Conservation (phyloP, 2,797 vertebrate genomes). For the Phataginus tricuspis region DNA sequence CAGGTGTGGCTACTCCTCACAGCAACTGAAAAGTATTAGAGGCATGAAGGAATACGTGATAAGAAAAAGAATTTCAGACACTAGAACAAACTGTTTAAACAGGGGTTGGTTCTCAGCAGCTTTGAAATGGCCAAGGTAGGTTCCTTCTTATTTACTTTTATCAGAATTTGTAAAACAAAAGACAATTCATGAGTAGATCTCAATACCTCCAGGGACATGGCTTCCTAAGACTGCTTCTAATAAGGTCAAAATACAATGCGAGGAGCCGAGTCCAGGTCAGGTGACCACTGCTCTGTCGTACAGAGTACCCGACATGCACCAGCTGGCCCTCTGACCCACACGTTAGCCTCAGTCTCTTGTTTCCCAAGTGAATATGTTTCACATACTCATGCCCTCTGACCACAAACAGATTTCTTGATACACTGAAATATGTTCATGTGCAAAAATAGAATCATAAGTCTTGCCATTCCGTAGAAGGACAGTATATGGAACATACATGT, state of each 20-base stretch:
- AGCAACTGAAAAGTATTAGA: not conserved
- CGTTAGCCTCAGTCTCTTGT: not conserved
- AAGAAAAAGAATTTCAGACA: not conserved
- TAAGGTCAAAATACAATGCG: not conserved
- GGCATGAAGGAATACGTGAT: not conserved
- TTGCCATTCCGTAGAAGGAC: not conserved
- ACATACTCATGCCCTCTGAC: not conserved
- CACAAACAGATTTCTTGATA: not conserved
- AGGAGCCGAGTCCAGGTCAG: not conserved
- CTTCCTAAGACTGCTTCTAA: not conserved
- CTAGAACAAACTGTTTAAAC: not conserved
- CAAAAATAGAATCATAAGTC: not conserved
- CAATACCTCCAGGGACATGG: not conserved
- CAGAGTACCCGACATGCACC: fast-evolving
- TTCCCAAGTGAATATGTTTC: not conserved
- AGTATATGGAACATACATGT: too few species aligned
- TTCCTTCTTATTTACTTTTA: not conserved
- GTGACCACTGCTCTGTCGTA: too few species aligned
- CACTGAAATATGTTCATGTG: not conserved
- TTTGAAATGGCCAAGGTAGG: not conserved
- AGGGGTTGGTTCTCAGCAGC: not conserved
- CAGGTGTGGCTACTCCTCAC: not conserved
- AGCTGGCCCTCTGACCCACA: not conserved
- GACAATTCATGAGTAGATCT: not conserved
- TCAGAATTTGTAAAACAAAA: not conserved